phyloP scores from a whole-genome alignment of 1,140 invertebrate genomes.

The Zaprionus taronus region DNA sequence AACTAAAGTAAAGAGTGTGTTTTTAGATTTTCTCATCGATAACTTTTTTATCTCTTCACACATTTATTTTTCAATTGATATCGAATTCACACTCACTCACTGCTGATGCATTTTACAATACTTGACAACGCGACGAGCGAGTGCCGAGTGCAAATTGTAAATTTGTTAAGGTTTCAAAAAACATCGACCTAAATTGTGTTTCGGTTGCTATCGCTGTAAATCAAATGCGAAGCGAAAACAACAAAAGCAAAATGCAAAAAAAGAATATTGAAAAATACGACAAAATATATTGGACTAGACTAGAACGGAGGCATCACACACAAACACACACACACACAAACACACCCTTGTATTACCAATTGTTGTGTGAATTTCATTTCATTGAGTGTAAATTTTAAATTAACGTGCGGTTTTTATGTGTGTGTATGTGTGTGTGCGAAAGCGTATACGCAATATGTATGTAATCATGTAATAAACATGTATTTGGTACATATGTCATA shows the following conservation, averaged over 20 bases:
- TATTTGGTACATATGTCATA: not conserved
- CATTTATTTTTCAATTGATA: not conserved
- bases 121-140: not conserved
- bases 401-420: conserved; percentile 4
- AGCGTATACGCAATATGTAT: not conserved
- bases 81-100: not conserved
- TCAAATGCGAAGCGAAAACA: not conserved
- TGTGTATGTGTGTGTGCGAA: conserved; percentile 5
- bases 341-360: conserved; percentile 10
- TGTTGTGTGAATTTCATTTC: conserved; percentile 20
- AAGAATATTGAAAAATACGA: not conserved
- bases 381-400: conserved; percentile 18
- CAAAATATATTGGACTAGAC: not conserved
- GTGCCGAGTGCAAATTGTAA: not conserved
- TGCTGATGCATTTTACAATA: not conserved
- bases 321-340: not conserved
- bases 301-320: not conserved
- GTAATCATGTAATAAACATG: conserved; percentile 3
- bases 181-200: not conserved
- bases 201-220: not conserved
- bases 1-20: no score
- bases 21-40: no score
- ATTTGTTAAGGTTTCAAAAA: not conserved
- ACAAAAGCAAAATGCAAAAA: not conserved
- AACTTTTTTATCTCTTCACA: no score